These are phyloP conservation scores for Thereva unica DNA, from an alignment of 2,888 invertebrate genomes.

Conservation along the genomic window DNA sequence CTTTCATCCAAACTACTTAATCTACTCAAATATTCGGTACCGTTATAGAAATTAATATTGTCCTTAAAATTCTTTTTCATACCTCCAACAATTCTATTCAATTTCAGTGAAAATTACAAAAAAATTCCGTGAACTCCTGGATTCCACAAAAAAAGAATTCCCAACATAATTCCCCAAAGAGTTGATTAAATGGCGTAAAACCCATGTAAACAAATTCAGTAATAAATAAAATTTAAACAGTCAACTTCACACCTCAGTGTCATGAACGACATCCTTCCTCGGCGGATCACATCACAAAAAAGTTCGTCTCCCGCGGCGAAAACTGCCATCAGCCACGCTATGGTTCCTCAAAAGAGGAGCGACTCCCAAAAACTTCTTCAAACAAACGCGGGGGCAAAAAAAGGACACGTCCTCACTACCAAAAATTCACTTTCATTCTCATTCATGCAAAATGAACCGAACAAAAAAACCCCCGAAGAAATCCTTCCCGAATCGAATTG, in stretches of 20 bases:
- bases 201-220: slow-evolving; percentile 10
- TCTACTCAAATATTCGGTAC: no score
- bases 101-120: no score
- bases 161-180: no score
- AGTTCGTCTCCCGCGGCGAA: neutral
- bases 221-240: slow-evolving; percentile 26
- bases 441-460: neutral
- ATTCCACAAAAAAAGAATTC: no score
- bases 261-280: slow-evolving; percentile 9
- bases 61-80: no score
- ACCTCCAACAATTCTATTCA: no score
- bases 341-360: neutral
- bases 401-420: no score
- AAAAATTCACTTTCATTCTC: neutral
- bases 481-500: neutral
- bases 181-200: no score
- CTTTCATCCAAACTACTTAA: no score
- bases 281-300: slow-evolving; percentile 1
- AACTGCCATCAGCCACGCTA: slow-evolving; percentile 5
- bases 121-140: no score
- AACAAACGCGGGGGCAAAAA: neutral
- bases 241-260: neutral
- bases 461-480: neutral
- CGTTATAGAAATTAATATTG: no score
- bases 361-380: neutral